phyloP scores from a whole-genome alignment of 2,113 vertebrate genomes.

The human region GRCh38 chr17:6403501-6404000 shows the following conservation, averaged over 20 bases:
- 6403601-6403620: neutral
- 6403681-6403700: neutral
- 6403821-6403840: neutral
- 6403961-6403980: neutral
- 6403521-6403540: neutral
- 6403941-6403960: neutral
- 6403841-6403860: neutral
- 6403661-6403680: neutral
- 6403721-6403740: neutral
- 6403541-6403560: fast-evolving
- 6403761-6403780: neutral
- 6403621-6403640: neutral
- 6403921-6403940: too few relatives aligned
- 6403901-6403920: neutral
- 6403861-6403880: neutral
- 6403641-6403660: neutral
- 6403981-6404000: neutral
- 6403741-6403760: neutral
- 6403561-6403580: neutral
- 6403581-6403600: neutral
- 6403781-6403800: neutral
- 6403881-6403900: neutral
- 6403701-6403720: neutral
- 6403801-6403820: neutral
- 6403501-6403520: too few relatives aligned